Evolutionary conservation across 1,140 invertebrate species (phyloP), one percentile per base, ranked within the genome.

Genomic region (Heliconius congener): DNA sequence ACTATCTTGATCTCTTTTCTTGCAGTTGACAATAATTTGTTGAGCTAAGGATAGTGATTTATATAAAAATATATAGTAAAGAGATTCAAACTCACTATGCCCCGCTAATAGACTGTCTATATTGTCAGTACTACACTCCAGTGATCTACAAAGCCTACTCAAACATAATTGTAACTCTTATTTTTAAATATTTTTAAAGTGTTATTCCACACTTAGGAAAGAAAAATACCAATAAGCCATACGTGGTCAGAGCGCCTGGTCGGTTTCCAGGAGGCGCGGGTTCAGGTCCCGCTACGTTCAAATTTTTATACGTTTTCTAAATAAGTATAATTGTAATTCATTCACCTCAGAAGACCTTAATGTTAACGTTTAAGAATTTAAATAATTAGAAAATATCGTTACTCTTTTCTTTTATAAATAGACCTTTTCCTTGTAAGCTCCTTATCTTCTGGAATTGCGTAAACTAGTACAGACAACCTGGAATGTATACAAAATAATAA

Each of bases 71-170:
- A 23, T 23, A 23, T 23, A 23, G 23, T 23, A 23, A 23, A 23
- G 23, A 23, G 23, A 23, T 23, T 23, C 23, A 23, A 23, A 23
- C 23, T 23, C 23, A 23, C 30, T 30, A 30, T 30, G 2, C 9
- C 82, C 82, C 5, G 66, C 9, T 13, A 79, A 78, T 27, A 82
- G 79, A 30, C 16, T 30, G 2, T 74, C n/a, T 5, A 76, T 57
- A 73, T 82, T 74, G 13, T 82, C 79, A 57, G 23, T 34, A n/a
- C 50, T 66, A 16, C 79, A 82, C 60, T 84, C 82, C 30, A 83
- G 73, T n/a, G 30, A 50, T 27, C 74, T 71, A 13, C 52, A 34
- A n/a, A 82, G 78, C 70, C 78, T 80, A 77, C 50, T 39, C 50
- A 80, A 80, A 19, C 72, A 81, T 42, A 80, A 71, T 74, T 84